A percentile compares a stretch with the other conserved stretches of the same genome.
phyloP scores from a whole-genome alignment of 2,113 vertebrate species.

The Colistium nudipinnis region DNA sequence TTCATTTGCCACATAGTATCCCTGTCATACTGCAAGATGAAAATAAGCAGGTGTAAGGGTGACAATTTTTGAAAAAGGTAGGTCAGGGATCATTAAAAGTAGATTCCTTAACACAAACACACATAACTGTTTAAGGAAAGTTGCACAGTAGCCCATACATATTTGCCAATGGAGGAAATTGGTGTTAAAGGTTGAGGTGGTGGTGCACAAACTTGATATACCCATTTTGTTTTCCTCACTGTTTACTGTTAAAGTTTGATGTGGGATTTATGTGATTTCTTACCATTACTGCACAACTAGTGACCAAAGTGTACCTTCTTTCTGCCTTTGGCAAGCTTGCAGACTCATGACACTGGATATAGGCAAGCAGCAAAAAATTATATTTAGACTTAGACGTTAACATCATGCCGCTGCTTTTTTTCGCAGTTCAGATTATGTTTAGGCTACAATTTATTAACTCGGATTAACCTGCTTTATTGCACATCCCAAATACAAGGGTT shows the following conservation, averaged over 20 bases:
- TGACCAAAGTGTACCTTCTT: neutral
- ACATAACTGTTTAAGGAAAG: neutral
- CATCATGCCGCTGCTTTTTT: conserved; percentile 6
- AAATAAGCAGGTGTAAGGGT: conserved; percentile 75
- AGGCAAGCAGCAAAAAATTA: conserved; percentile 31
- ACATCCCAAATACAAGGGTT: conserved; percentile 18
- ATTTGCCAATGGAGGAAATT: neutral
- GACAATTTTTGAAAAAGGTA: conserved; percentile 7
- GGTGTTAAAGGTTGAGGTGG: neutral
- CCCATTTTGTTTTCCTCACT: neutral
- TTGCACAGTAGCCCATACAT: neutral
- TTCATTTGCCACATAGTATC: conserved; percentile 40
- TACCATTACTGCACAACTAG: neutral
- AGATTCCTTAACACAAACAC: neutral
- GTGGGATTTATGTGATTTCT: conserved; percentile 2
- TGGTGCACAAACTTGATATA: neutral
- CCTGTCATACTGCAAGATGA: conserved; percentile 71
- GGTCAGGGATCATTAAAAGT: conserved; percentile 5
- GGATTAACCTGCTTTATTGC: conserved; percentile 7
- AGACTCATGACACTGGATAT: conserved; percentile 44
- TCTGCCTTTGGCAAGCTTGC: neutral
- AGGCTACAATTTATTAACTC: conserved; percentile 1
- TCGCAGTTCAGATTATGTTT: neutral
- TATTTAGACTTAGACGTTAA: conserved; percentile 60
- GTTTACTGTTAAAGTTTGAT: neutral